Percentiles rank a stretch among this genome's conserved stretches.
These are phyloP conservation scores for Drosophila parvula DNA, from an alignment of 1,140 invertebrate genomes.

Conservation along the genomic window DNA sequence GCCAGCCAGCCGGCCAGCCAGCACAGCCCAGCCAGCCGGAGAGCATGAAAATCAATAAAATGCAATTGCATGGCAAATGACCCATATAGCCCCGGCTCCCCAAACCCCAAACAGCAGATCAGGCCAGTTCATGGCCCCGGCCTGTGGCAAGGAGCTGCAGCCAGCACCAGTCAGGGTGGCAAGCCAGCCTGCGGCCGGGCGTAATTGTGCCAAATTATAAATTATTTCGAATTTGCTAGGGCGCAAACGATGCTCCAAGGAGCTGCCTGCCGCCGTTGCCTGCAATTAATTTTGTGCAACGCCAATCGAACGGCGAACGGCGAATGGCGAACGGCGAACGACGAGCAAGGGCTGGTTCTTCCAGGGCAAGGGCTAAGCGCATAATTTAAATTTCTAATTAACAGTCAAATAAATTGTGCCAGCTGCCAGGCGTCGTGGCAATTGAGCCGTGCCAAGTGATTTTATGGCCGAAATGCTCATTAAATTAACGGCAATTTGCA, in stretches of 20 bases:
- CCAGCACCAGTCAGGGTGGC: background rate
- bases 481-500: conserved; percentile 75
- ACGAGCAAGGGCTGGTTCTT: conserved; percentile 16
- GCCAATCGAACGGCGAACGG: conserved; percentile 63
- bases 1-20: conserved; percentile 1
- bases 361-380: conserved; percentile 67
- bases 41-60: conserved; percentile 70
- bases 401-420: conserved; percentile 80
- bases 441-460: conserved; percentile 72
- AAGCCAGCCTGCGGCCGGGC: conserved; percentile 54
- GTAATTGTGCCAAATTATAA: conserved; percentile 81
- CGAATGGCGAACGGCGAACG: conserved; percentile 47
- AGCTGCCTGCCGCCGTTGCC: conserved; percentile 25
- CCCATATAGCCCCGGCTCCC: conserved; percentile 60
- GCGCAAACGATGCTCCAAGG: conserved; percentile 58
- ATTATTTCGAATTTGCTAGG: conserved; percentile 76
- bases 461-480: conserved; percentile 77
- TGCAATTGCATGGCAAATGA: conserved; percentile 75
- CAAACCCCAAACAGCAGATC: conserved; percentile 13
- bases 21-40: conserved; percentile 1
- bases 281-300: conserved; percentile 79
- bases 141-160: conserved; percentile 29
- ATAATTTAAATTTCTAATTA: conserved; percentile 82
- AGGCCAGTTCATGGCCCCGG: conserved; percentile 36
- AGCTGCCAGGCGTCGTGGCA: conserved; percentile 63